These are phyloP conservation scores for Nomada goodeniana DNA, from an alignment of 2,888 invertebrate genomes.

Conservation along the genomic window DNA sequence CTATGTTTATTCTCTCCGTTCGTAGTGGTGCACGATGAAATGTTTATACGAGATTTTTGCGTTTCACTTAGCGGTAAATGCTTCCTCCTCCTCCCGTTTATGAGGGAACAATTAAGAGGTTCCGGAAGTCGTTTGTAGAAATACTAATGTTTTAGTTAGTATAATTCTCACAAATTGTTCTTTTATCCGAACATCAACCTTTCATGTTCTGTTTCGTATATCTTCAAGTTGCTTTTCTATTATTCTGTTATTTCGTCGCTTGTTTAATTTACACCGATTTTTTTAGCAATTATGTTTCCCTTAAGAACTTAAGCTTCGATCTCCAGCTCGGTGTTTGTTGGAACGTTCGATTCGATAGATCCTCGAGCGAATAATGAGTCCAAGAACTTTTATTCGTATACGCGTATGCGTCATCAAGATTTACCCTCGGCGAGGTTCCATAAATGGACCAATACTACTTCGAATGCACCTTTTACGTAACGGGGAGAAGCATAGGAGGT, in stretches of 20 bases:
- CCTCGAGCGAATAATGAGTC: no score
- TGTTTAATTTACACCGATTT: neutral
- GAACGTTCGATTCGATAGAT: no score
- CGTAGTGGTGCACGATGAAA: neutral
- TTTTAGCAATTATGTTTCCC: no score
- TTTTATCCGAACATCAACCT: neutral
- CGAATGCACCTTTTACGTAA: neutral
- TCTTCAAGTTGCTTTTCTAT: neutral
- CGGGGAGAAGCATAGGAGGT: neutral
- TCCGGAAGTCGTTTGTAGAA: neutral
- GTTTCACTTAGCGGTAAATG: neutral
- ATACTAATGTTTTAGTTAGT: neutral
- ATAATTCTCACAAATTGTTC: neutral
- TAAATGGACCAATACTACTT: constrained; percentile 1
- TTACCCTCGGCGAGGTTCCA: neutral
- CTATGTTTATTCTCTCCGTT: neutral
- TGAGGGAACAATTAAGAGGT: neutral
- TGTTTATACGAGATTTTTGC: neutral
- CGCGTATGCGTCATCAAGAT: neutral
- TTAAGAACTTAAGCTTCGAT: no score
- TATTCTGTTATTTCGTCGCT: neutral
- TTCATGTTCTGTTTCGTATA: neutral
- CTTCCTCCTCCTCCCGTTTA: neutral
- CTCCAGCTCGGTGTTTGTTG: no score
- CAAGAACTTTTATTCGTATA: no score